Evolutionary conservation across 2,888 invertebrate species (phyloP).

Genomic region (Malacosoma neustria): DNA sequence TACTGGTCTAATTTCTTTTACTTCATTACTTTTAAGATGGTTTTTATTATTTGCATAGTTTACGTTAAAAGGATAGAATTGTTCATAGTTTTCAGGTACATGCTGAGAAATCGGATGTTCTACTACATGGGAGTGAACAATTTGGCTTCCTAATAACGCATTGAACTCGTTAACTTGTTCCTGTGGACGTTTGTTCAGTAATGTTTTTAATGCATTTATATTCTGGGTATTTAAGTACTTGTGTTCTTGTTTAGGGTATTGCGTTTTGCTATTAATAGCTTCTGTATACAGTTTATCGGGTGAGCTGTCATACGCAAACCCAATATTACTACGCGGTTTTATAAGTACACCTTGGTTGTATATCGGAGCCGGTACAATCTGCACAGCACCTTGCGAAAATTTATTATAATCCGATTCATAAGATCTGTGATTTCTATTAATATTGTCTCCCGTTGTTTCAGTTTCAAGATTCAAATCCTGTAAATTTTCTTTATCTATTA

Average conservation of each 20-base stretch:
- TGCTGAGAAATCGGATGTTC: constrained; percentile 25
- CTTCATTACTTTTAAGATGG: constrained; percentile 3
- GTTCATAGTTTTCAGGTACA: constrained; percentile 33
- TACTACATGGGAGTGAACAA: constrained; percentile 20
- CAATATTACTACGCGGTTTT: constrained; percentile 51
- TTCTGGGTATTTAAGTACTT: constrained; percentile 46
- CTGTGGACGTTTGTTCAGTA: constrained; percentile 61
- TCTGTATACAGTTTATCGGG: constrained; percentile 33
- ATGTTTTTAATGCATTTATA: constrained; percentile 52
- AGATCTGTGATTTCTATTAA: constrained; percentile 53
- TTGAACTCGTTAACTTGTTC: constrained; percentile 66
- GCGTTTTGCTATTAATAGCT: constrained; percentile 36
- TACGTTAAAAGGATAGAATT: constrained; percentile 26
- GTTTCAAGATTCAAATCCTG: no score
- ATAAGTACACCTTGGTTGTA: constrained; percentile 56
- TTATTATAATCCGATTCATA: constrained; percentile 47
- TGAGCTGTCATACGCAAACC: constrained; percentile 23
- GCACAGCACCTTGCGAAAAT: constrained; percentile 31
- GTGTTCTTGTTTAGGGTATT: constrained; percentile 48
- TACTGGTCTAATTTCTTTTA: constrained; percentile 56
- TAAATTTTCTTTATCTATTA: no score
- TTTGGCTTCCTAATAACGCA: constrained; percentile 34
- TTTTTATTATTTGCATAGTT: constrained; percentile 24
- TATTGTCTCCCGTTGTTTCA: no score
- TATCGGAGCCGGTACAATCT: constrained; percentile 35